phyloP scores from a whole-genome alignment of 1,140 invertebrate species.

The Ctenoplectra terminalis region DNA sequence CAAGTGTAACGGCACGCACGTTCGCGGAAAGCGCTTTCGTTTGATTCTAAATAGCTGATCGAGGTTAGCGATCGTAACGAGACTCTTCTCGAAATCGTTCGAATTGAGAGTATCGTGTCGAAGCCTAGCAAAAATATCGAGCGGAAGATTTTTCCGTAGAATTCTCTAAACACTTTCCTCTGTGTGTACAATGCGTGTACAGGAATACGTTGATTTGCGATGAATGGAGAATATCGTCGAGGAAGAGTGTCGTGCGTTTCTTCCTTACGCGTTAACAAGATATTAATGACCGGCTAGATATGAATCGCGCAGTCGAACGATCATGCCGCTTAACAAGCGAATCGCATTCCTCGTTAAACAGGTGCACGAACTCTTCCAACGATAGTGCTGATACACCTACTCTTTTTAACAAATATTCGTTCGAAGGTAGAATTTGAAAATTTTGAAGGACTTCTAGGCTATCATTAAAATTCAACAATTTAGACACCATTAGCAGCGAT shows the following conservation, averaged over 20 bases:
- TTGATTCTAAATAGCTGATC: background rate
- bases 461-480: no score
- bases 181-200: background rate
- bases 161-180: background rate
- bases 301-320: background rate
- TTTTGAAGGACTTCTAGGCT: no score
- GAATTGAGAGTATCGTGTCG: background rate
- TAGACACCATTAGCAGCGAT: no score
- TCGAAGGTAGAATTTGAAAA: no score
- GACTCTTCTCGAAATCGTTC: background rate
- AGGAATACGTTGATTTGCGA: background rate
- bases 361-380: no score
- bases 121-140: background rate
- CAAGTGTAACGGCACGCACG: background rate
- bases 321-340: background rate
- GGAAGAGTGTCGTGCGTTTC: constrained; percentile 15
- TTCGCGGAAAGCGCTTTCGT: constrained; percentile 2
- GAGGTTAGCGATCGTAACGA: background rate
- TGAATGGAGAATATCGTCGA: constrained; percentile 9
- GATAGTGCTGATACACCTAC: no score
- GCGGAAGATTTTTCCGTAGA: background rate
- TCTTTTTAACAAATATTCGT: background rate
- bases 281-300: constrained; percentile 29
- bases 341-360: background rate
- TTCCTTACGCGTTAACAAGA: constrained; percentile 7